A percentile compares a stretch with the other conserved stretches of the same genome.
These are phyloP conservation scores for rat (Rattus norvegicus) DNA, from an alignment of 2,113 vertebrate species.

Conservation along the genomic window GRCr8 NC_086023.1:156173501-156174000, in stretches of 20 bases:
- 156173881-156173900: neutral
- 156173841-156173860: neutral
- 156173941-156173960: conserved; percentile 48
- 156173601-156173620: neutral
- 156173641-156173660: neutral
- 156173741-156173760: neutral
- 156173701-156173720: neutral
- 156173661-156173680: neutral
- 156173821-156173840: neutral
- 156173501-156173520: neutral
- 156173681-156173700: neutral
- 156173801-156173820: neutral
- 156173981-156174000: neutral
- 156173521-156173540: neutral
- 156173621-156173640: neutral
- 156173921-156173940: conserved; percentile 51
- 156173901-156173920: conserved; percentile 17
- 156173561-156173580: neutral
- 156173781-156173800: neutral
- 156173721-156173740: neutral
- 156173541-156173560: neutral
- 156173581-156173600: neutral
- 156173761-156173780: fast-evolving
- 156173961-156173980: neutral
- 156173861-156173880: neutral